phyloP scores from a whole-genome alignment of 2,113 vertebrate genomes.

The Stegostoma tigrinum region DNA sequence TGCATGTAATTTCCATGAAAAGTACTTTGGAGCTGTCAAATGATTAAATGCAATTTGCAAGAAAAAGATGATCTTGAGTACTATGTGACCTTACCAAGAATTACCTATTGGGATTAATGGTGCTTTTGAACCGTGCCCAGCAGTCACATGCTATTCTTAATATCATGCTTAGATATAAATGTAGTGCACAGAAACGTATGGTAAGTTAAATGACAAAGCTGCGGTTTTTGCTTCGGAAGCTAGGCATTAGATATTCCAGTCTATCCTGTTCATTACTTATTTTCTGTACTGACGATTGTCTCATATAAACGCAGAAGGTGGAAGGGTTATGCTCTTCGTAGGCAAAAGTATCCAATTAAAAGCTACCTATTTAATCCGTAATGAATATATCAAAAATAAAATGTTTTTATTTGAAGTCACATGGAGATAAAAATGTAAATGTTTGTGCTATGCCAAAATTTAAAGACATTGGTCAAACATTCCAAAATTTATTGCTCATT shows the following conservation, averaged over 20 bases:
- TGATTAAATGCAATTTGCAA: neutral
- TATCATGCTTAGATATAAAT: neutral
- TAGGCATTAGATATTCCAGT: neutral
- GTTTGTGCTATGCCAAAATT: neutral
- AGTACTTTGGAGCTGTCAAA: neutral
- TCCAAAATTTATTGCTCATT: neutral
- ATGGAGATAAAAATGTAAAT: neutral
- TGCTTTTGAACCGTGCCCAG: constrained; percentile 16
- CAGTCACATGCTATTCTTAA: neutral
- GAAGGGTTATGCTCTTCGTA: neutral
- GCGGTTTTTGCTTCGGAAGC: neutral
- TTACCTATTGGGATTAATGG: constrained; percentile 11
- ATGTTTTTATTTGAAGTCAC: neutral
- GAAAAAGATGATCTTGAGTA: neutral
- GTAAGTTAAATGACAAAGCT: neutral
- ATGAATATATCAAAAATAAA: neutral
- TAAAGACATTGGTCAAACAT: neutral
- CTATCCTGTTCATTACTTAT: neutral
- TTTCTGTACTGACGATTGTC: neutral
- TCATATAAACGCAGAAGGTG: neutral
- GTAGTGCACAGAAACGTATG: neutral
- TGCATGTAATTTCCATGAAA: constrained; percentile 13
- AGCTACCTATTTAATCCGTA: neutral
- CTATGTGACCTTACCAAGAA: neutral
- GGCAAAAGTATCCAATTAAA: neutral